Base-by-base conservation (phyloP, 2,113 vertebrate genomes). In the Silurus glanis region DNA sequence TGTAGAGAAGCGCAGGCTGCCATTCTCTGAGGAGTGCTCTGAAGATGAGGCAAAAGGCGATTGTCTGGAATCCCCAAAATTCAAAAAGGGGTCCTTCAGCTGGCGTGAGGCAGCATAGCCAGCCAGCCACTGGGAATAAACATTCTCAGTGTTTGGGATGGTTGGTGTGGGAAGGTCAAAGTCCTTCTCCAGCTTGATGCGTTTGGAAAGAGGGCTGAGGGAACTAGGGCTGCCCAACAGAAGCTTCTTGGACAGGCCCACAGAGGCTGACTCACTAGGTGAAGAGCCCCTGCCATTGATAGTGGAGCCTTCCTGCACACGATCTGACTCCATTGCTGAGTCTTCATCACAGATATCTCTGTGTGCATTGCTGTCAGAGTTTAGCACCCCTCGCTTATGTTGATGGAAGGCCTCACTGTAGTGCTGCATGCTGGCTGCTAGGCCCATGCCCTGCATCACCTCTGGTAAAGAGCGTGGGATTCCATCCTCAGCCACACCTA, bases 131-230 rank as follows among this genome's bases (percentile, higher is more conserved):
- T 99, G 98, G 81, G 98, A 99, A 93, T 99, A 99, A 93, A 99
- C 98, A 91, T 99, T 99, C 94, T 99, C 98, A 0, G 97, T 97
- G 94, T 97, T 99, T 86, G 97, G 97, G 96, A 99, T 99, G 90
- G 98, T 97, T 71, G 97, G 96, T 0, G 97, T 96, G 72, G 98
- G 97, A 90, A 99, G 94, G 91, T 99, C 98, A 88, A 99, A 99
- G 93, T 99, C 98, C 94, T 99, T 99, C 94, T 99, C 98, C 92
- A 99, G 94, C 95, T 99, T 99, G 93, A 99, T 99, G 91, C 98
- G 97, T 95, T 99, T 99, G 90, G 98, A 96, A 95, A 99, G 99
- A 90, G 98, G 97, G 93, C 98, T 99, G 92, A 99, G 95, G 83
- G 97, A 97, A 95, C 96, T 97, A 89, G 97, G 98, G 91, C 98